Percentiles rank a stretch among this genome's conserved stretches.
These are phyloP conservation scores for Rhodophaea formosa DNA, from an alignment of 2,888 invertebrate genomes.

Conservation along the genomic window DNA sequence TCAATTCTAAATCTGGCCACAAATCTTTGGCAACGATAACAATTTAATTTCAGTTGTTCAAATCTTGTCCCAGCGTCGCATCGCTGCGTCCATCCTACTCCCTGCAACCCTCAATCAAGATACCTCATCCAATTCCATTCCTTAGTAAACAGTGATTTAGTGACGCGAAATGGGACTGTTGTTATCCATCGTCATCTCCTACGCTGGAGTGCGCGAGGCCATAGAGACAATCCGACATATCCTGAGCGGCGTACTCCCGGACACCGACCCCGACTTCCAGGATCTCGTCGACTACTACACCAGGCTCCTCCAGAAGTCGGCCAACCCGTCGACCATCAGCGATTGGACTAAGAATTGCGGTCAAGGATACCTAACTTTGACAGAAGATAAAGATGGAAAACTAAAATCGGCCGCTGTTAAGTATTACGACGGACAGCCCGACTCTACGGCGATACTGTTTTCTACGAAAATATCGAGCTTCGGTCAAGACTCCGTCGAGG, in stretches of 20 bases:
- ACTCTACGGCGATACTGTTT: conserved; percentile 70
- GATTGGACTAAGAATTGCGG: conserved; percentile 67
- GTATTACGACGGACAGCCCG: conserved; percentile 63
- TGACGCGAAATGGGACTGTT: conserved; percentile 84
- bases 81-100: conserved; percentile 65
- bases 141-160: conserved; percentile 42
- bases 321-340: conserved; percentile 43
- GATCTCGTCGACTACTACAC: conserved; percentile 68
- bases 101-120: conserved; percentile 52
- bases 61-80: conserved; percentile 73
- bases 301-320: conserved; percentile 53
- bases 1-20: conserved; percentile 73
- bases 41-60: conserved; percentile 81
- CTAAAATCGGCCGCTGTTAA: conserved; percentile 66
- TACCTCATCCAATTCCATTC: conserved; percentile 47
- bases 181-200: conserved; percentile 87
- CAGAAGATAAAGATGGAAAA: conserved; percentile 61
- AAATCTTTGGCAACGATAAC: conserved; percentile 76
- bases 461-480: conserved; percentile 79
- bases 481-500: conserved; percentile 72
- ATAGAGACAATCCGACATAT: conserved; percentile 80
- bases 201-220: conserved; percentile 87
- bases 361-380: conserved; percentile 68
- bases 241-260: conserved; percentile 66
- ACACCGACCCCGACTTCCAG: conserved; percentile 61